Evolutionary conservation across 1,140 invertebrate genomes (phyloP).

Genomic region (Drosophila baimaii): DNA sequence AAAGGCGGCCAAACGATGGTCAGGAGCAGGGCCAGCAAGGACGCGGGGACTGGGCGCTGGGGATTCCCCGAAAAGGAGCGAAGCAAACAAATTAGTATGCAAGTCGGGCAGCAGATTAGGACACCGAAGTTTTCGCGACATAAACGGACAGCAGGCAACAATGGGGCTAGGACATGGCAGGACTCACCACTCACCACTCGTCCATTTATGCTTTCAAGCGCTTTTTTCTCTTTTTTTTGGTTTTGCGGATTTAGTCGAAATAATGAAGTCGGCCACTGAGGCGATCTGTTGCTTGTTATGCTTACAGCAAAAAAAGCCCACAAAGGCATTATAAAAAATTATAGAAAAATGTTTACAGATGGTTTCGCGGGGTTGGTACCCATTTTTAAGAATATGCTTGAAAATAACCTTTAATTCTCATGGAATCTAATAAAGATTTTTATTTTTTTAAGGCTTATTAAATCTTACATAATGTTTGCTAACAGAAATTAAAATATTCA

Average conservation of each 20-base stretch:
- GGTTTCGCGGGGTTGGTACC: background rate
- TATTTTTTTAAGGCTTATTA: background rate
- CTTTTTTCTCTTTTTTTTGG: slow-evolving; percentile 50
- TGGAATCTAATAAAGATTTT: background rate
- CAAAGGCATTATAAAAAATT: slow-evolving; percentile 17
- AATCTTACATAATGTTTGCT: background rate
- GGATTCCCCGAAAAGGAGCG: slow-evolving; percentile 13
- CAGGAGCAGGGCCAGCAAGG: slow-evolving; percentile 6
- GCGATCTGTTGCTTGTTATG: slow-evolving; percentile 67
- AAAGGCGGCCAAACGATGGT: slow-evolving; percentile 59
- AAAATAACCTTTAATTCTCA: background rate
- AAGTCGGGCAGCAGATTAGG: slow-evolving; percentile 81
- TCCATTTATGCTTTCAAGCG: slow-evolving; percentile 33
- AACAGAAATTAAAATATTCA: background rate
- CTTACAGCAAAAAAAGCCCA: slow-evolving; percentile 22
- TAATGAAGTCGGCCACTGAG: slow-evolving; percentile 71
- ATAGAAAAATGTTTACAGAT: slow-evolving; percentile 21
- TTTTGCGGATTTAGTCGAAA: slow-evolving; percentile 47
- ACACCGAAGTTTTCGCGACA: slow-evolving; percentile 83
- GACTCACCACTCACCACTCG: slow-evolving; percentile 21
- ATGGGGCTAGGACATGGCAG: slow-evolving; percentile 34
- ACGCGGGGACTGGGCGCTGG: background rate
- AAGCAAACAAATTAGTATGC: slow-evolving; percentile 83
- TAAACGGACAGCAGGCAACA: slow-evolving; percentile 70
- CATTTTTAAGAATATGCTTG: background rate